Evolutionary conservation across 2,797 vertebrate genomes (phyloP).

Genomic region (Myotis myotis): DNA sequence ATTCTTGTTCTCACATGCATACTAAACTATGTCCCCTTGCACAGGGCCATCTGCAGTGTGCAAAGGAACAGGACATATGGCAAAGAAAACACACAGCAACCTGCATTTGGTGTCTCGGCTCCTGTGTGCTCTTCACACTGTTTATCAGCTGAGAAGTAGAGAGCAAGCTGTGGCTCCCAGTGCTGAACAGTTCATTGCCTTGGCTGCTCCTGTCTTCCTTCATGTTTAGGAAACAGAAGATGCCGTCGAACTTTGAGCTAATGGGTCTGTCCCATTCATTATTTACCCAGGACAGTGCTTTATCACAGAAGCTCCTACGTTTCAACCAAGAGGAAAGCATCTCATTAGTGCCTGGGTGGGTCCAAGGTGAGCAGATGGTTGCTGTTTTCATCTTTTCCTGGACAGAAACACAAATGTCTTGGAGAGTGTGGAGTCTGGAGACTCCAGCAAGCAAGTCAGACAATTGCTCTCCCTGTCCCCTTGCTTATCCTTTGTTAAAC

Average conservation of each 20-base stretch:
- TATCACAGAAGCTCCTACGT: conserved; percentile 18
- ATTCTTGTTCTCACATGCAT: too few relatives aligned
- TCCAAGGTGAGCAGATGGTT: conserved; percentile 42
- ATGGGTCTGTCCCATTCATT: conserved; percentile 72
- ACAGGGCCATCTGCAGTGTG: not conserved
- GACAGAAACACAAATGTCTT: conserved; percentile 48
- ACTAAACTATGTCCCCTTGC: not conserved
- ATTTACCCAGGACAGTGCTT: conserved; percentile 52
- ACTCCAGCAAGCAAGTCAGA: conserved; percentile 70
- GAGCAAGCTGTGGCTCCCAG: conserved; percentile 50
- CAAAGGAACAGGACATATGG: not conserved
- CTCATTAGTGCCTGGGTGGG: conserved; percentile 43
- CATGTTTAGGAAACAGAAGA: conserved; percentile 77
- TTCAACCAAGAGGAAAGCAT: conserved; percentile 29
- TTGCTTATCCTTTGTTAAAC: conserved; percentile 50
- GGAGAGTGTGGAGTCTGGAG: conserved; percentile 66
- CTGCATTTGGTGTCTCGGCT: not conserved
- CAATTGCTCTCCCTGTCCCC: conserved; percentile 48
- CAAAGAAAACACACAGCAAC: not conserved
- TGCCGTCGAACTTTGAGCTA: conserved; percentile 75
- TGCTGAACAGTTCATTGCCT: not conserved
- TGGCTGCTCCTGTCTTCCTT: conserved; percentile 59
- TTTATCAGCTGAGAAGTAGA: conserved; percentile 73
- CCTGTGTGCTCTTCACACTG: not conserved
- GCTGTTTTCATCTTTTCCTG: conserved; percentile 41